Percentiles rank a stretch among this genome's conserved stretches.
These are phyloP conservation scores for Tetragnatha montana DNA, from an alignment of 2,888 invertebrate genomes.

Conservation along the genomic window DNA sequence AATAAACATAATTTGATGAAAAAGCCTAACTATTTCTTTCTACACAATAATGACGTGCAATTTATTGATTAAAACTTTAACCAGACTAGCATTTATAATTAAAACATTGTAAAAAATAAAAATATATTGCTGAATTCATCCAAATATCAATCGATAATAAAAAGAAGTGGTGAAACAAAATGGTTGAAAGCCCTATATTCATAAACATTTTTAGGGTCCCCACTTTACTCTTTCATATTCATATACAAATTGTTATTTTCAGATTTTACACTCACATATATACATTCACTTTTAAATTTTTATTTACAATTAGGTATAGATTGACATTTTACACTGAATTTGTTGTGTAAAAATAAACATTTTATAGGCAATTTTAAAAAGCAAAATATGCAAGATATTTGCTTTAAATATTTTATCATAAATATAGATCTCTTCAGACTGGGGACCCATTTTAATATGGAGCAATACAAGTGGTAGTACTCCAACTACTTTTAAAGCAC, in stretches of 20 bases:
- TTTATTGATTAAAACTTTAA: slow-evolving; percentile 25
- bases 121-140: background rate
- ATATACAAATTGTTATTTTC: background rate
- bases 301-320: background rate
- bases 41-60: slow-evolving; percentile 1
- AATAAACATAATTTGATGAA: background rate
- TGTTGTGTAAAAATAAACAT: background rate
- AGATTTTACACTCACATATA: background rate
- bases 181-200: background rate
- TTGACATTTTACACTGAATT: background rate
- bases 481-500: slow-evolving; percentile 28
- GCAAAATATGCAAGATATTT: background rate
- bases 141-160: background rate
- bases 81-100: slow-evolving; percentile 26
- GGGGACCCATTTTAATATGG: background rate
- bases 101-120: slow-evolving; percentile 4
- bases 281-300: background rate
- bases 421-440: background rate
- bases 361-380: background rate
- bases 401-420: background rate
- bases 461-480: slow-evolving; percentile 3
- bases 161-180: slow-evolving; percentile 19
- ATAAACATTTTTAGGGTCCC: background rate
- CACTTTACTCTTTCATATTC: background rate
- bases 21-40: background rate